Evolutionary conservation across 1,140 invertebrate species (phyloP), one percentile per base, ranked within the genome.

Genomic region (Wasmannia auropunctata): DNA sequence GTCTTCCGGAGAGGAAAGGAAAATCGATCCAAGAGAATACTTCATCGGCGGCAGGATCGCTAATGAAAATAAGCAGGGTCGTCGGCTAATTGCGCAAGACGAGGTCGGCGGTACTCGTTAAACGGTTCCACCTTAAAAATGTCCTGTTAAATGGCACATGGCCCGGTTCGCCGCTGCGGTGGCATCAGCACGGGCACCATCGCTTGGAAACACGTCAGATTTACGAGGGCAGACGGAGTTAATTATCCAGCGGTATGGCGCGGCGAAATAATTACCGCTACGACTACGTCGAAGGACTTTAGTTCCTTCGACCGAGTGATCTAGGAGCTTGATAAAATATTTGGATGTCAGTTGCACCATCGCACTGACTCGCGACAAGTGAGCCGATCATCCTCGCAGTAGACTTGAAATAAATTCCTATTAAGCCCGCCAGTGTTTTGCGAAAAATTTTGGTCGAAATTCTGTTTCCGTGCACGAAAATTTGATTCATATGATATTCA

Each of bases 21-120:
- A 37, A 72, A 74, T 74, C 28, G 25, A 67, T 46, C 25, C 4
- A 19, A 14, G 10, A 51, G 49, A 37, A 60, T 74, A 11, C 46
- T 46, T 54, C 69, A 65, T 76, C 22, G 58, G 58, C 31, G 46
- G 43, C 16, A 40, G 85, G 51, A 72, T 88, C 54, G 40, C 54
- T 89, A 89, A 90, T 90, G 89, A 89, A 90, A 90, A 90, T 87
- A 80, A 89, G 88, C 86, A 70, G 28, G 58, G 81, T 62, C 69
- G 74, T 72, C 28, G 49, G 69, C 80, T 85, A 90, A 90, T 89
- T 89, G 56, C 46, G 67, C 85, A 87, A 87, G 86, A 76, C 85
- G 67, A 3, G 67, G 28, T 87, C 60, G 87, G 54, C 14, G 63
- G 37, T 69, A 63, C 72, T 89, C 63, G 72, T 90, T 89, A 89